Evolutionary conservation across 2,797 vertebrate species (phyloP), one percentile per base, ranked within the genome.

Genomic region (Xiphorhynchus erythropygius): DNA sequence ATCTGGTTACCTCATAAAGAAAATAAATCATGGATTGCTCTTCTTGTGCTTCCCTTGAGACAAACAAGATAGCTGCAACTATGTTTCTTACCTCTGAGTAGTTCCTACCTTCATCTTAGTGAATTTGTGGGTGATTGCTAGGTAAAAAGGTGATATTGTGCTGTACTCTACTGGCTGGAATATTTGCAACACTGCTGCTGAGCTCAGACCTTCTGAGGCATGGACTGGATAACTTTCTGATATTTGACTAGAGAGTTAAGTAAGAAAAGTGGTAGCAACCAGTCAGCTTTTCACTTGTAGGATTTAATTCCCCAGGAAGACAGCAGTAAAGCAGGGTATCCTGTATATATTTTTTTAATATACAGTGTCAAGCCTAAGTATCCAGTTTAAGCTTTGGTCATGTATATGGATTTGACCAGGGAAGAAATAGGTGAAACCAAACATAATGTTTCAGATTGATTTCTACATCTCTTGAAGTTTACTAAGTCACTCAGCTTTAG

Each of bases 311-410:
- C 16, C 15, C 21, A 47, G 60, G 27, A 6, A 60, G 21, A 33
- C 1, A 60, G 23, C 8, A 5, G 11, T 50, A 89, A 79, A 25
- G 9, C 30, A 65, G 7, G 8, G 7, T 47, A 19, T 46, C 13
- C 14, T 46, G 12, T 17, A 4, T 22, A 25, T 50, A 56, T 39
- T 42, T 93, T 42, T 82, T 79, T 81, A 30, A 62, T 37, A 55
- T 25, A 39, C 4, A 32, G 1, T 57, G 14, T 57, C 28, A 64
- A 39, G 11, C 52, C 25, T 59, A 64, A 79, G 9, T 13, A 56
- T 42, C 9, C 0, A 0, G 7, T 41, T 87, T 63, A 70, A 18
- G 5, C 3, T 62, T 13, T 71, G 28, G 35, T 9, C 32, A 33
- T 39, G 8, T n/a, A 25, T 33, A 32, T 21, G 13, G 64, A 27